Evolutionary conservation across 1,140 invertebrate species (phyloP).

Genomic region (Macrosteles quadrilineatus): DNA sequence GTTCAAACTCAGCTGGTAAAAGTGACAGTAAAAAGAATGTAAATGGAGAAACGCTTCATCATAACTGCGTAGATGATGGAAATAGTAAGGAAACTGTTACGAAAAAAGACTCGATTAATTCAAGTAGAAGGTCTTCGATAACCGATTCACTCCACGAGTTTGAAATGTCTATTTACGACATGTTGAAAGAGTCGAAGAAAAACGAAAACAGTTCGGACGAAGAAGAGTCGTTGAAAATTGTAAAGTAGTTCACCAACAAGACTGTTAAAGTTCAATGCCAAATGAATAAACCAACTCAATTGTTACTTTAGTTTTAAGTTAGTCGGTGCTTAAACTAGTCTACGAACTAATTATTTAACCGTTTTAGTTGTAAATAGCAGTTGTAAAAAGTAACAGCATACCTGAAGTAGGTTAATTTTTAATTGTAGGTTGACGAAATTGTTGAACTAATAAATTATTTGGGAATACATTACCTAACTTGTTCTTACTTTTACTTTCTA

Average conservation of each 20-base stretch:
- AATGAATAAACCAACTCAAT: background rate
- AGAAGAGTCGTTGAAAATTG: conserved; percentile 14
- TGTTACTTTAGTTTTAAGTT: background rate
- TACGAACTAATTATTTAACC: background rate
- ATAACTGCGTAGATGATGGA: background rate
- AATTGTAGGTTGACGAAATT: no score
- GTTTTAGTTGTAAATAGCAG: no score
- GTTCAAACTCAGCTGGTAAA: background rate
- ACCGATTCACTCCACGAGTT: conserved; percentile 27
- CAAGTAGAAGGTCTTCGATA: conserved; percentile 17
- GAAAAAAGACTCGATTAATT: background rate
- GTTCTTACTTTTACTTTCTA: no score
- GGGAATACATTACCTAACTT: no score
- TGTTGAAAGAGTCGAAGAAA: conserved; percentile 27
- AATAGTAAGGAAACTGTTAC: background rate
- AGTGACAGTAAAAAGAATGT: background rate
- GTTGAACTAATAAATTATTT: no score
- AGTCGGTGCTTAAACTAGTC: conserved; percentile 20
- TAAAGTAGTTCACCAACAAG: background rate
- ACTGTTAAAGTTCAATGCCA: background rate
- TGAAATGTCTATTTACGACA: conserved; percentile 28
- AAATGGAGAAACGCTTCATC: background rate
- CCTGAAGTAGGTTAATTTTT: no score
- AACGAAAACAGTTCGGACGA: conserved; percentile 22
- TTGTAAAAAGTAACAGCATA: background rate